Conservation (phyloP, 37 sponge, comb jelly and placozoan species). For the Chondrilla cf. caribensis region DNA sequence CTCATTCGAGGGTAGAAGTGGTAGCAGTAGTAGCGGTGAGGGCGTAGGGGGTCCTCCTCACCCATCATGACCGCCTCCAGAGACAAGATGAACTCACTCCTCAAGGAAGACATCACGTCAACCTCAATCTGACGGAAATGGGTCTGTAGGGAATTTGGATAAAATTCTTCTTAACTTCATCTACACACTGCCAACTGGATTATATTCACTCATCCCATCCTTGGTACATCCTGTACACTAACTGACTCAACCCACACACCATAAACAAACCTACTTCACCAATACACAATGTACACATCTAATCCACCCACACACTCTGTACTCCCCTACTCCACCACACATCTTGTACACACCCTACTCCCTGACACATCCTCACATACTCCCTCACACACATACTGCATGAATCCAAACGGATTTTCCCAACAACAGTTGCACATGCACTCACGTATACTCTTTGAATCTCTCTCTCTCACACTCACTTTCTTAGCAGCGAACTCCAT, state of each 20-base stretch:
- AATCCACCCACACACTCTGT: too few relatives aligned
- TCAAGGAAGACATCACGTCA: slow-evolving; percentile 16
- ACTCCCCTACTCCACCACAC: too few relatives aligned
- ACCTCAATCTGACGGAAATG: slow-evolving; percentile 26
- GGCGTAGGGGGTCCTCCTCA: slow-evolving; percentile 29
- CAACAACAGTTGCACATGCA: too few relatives aligned
- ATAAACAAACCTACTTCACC: neutral
- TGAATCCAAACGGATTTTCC: too few relatives aligned
- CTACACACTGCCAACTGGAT: too few relatives aligned
- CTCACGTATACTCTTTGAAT: too few relatives aligned
- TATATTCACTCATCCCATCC: too few relatives aligned
- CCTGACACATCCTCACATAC: neutral
- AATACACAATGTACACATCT: too few relatives aligned
- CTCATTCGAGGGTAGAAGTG: slow-evolving; percentile 40
- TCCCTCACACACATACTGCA: neutral
- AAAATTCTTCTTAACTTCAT: too few relatives aligned
- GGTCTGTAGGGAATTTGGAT: slow-evolving; percentile 45
- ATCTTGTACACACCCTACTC: neutral
- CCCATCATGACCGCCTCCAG: slow-evolving; percentile 42
- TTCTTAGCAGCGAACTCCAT: slow-evolving; percentile 1
- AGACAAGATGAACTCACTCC: slow-evolving; percentile 30
- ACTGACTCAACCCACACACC: too few relatives aligned
- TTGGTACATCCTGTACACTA: too few relatives aligned
- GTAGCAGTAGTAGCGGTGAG: slow-evolving; percentile 36
- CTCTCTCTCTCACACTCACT: neutral